Evolutionary conservation across 1,140 invertebrate genomes (phyloP), one percentile per base, ranked within the genome.

Genomic region (Drosophila neocordata): DNA sequence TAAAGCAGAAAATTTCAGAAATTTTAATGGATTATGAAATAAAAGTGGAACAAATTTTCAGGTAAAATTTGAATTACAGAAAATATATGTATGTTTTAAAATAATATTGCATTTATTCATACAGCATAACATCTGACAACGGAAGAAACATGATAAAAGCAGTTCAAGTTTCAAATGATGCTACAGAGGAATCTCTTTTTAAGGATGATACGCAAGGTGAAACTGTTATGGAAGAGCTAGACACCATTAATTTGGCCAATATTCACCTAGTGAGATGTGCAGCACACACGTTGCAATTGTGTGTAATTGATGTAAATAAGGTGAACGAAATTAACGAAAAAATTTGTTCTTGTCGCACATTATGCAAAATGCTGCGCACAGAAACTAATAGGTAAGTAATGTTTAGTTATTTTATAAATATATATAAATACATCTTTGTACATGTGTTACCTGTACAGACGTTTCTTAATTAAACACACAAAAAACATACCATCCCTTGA

Each of bases 111-210:
- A 52, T 65, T 55, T 56, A 51, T 70, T 35, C 57, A 15, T 35
- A 62, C 37, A 61, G 61, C 51, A 73, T 65, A 51, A 69, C 61
- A 68, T 69, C 65, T 11, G 65, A 73, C 57, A 73, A 62, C 53
- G 65, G 38, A n/a, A 63, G 44, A 58, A 67, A 72, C 38, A 73
- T 67, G 57, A 56, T 34, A 20, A 74, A 74, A 57, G 31, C 58
- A 53, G 27, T 66, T 66, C 31, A 66, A 64, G 41, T 62, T 48
- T 69, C 66, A 70, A 74, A 66, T 57, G 63, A 70, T 66, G 34
- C 15, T 69, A 51, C 51, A 18, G 59, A 59, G 27, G 48, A 73
- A 27, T 55, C 38, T 34, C 59, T 59, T 18, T 55, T 48, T 57
- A 15, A 63, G 24, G 56, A 22, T 24, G 48, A 20, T 22, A 22